Conservation (phyloP, 2,797 vertebrate genomes). For the Peromyscus nudipes region DNA sequence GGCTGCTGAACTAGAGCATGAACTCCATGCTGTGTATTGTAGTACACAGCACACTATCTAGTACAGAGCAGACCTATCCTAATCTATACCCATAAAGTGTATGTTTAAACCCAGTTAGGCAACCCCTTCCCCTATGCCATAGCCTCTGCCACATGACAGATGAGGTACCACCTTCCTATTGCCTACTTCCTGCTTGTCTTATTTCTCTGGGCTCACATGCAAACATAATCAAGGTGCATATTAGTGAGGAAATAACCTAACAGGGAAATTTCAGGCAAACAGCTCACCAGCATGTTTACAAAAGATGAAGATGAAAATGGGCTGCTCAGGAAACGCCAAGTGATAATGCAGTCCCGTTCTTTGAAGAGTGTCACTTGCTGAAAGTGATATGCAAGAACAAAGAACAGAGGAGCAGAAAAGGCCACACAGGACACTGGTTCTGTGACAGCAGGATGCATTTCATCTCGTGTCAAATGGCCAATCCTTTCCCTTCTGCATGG, state of each 20-base stretch:
- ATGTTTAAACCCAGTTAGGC: background rate
- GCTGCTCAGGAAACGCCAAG: background rate
- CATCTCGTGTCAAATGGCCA: background rate
- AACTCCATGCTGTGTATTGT: background rate
- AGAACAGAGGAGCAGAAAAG: background rate
- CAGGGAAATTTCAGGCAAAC: background rate
- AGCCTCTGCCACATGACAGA: background rate
- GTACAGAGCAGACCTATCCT: background rate
- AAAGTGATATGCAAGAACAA: background rate
- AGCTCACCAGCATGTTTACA: background rate
- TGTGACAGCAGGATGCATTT: background rate
- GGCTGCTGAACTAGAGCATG: background rate
- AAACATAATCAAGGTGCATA: background rate
- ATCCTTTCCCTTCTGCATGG: background rate
- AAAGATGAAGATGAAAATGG: background rate
- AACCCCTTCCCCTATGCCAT: background rate
- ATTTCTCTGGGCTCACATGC: background rate
- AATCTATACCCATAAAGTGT: background rate
- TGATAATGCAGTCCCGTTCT: background rate
- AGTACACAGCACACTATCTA: too few species aligned
- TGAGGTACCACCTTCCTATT: background rate
- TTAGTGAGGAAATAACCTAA: background rate
- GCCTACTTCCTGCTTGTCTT: background rate
- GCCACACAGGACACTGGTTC: fast-evolving
- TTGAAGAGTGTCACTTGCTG: background rate